phyloP scores from a whole-genome alignment of 2,797 vertebrate species.

The Passerculus sandwichensis region DNA sequence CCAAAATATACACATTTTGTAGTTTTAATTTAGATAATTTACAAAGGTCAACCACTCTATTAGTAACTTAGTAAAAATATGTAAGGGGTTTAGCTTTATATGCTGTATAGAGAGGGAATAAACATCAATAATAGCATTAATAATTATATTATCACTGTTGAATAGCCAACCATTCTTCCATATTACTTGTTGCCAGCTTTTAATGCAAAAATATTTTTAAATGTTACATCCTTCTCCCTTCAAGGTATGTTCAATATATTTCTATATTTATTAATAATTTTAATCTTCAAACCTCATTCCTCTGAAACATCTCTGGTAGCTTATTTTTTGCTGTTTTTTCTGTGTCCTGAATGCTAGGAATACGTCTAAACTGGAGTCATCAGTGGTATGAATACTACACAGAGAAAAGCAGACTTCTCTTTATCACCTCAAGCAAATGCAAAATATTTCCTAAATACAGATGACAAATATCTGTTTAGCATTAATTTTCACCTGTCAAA shows the following conservation, averaged over 20 bases:
- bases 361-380: fast-evolving
- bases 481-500: not conserved
- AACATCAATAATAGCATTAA: not conserved
- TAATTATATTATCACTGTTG: not conserved
- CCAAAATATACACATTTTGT: not conserved
- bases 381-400: not conserved
- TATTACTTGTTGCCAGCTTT: not conserved
- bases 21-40: not conserved
- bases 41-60: not conserved
- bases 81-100: not conserved
- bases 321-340: not conserved
- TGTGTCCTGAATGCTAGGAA: not conserved
- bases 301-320: not conserved
- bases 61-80: not conserved
- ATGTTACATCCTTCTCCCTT: not conserved
- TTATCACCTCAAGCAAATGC: not conserved
- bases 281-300: not conserved
- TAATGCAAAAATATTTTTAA: not conserved
- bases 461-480: not conserved
- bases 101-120: not conserved
- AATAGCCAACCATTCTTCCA: not conserved
- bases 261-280: not conserved
- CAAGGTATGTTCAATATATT: not conserved
- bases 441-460: not conserved
- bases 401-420: not conserved